phyloP scores from a whole-genome alignment of 1,140 invertebrate species.

The Euura saliciscinereae region DNA sequence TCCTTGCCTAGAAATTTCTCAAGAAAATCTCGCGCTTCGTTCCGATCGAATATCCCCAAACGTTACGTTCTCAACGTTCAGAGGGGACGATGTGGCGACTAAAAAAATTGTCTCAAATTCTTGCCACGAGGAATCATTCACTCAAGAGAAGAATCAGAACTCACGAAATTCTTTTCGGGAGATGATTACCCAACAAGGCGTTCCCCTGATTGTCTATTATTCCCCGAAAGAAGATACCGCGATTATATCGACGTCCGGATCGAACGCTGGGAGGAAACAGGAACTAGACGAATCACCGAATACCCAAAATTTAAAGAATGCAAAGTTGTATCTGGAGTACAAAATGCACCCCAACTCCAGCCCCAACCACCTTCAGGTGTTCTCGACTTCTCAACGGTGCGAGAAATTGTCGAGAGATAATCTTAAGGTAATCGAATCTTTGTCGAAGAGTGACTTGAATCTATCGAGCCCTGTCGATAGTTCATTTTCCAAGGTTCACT shows the following conservation, averaged over 20 bases:
- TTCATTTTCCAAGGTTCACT: constrained; percentile 24
- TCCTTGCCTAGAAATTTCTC: background rate
- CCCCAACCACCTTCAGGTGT: constrained; percentile 19
- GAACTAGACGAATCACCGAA: constrained; percentile 32
- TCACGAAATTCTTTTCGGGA: constrained; percentile 23
- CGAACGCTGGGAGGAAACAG: background rate
- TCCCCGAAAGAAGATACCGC: constrained; percentile 1
- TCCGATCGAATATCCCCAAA: background rate
- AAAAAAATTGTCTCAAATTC: background rate
- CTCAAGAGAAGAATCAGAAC: constrained; percentile 45
- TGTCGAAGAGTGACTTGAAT: constrained; percentile 34
- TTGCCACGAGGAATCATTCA: background rate
- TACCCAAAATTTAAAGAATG: constrained; percentile 39
- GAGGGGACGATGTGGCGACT: background rate
- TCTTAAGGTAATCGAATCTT: background rate
- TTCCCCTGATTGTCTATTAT: constrained; percentile 25
- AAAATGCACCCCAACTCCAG: constrained; percentile 14
- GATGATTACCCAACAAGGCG: background rate
- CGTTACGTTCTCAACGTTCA: background rate
- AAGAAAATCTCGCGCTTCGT: background rate
- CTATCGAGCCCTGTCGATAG: constrained; percentile 23
- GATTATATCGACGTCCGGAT: background rate
- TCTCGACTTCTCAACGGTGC: constrained; percentile 10
- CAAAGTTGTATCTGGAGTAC: constrained; percentile 38
- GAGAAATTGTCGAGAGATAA: constrained; percentile 8